These are phyloP conservation scores for Caenorhabditis latens DNA, from an alignment of 1,140 invertebrate species.

Conservation along the genomic window DNA sequence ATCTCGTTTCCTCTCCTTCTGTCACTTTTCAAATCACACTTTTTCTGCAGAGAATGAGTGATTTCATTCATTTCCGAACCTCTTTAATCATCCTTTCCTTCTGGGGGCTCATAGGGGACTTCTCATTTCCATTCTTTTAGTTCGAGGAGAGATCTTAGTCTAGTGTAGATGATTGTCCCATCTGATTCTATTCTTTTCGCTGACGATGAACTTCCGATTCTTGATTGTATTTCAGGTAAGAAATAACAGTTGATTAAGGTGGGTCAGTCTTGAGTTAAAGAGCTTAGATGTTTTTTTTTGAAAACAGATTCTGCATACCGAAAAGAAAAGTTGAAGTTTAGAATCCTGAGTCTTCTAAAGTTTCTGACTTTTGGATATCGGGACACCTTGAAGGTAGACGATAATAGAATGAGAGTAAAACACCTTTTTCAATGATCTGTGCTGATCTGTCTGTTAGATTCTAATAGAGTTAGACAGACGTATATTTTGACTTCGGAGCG, in stretches of 20 bases:
- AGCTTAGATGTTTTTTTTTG: too few species aligned
- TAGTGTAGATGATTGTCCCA: slow-evolving; percentile 34
- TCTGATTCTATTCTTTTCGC: slow-evolving; percentile 43
- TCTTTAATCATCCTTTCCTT: slow-evolving; percentile 31
- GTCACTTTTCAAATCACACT: neutral
- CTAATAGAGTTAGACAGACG: too few species aligned
- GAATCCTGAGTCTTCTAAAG: too few species aligned
- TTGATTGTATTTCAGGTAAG: slow-evolving; percentile 51
- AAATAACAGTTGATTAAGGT: neutral
- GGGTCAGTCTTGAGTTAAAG: too few species aligned
- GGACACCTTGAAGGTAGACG: too few species aligned
- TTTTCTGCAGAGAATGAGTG: slow-evolving; percentile 18
- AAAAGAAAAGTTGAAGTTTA: too few species aligned
- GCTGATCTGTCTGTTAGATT: too few species aligned
- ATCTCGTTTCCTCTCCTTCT: neutral
- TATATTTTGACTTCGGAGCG: too few species aligned
- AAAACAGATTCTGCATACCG: too few species aligned
- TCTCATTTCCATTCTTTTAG: neutral
- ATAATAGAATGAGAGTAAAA: too few species aligned
- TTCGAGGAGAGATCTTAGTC: neutral
- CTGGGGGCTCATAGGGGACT: neutral
- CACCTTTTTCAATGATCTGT: too few species aligned
- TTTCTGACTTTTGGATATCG: too few species aligned
- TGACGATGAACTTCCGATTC: slow-evolving; percentile 35
- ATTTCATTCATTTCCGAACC: slow-evolving; percentile 49